phyloP scores from a whole-genome alignment of 2,113 vertebrate genomes.

The Stictonetta naevosa region DNA sequence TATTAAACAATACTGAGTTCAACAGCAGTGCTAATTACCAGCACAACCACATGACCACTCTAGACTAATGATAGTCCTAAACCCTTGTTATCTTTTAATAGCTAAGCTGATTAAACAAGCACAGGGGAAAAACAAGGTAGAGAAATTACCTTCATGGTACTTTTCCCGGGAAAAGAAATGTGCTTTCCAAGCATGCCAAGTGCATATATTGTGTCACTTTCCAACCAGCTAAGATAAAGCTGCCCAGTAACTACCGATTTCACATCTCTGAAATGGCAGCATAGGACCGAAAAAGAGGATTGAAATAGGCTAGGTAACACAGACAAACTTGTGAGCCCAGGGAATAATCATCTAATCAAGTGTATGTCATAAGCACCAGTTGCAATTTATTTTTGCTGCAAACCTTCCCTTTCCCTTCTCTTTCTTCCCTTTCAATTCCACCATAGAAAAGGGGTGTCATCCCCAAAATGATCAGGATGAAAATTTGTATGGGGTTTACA shows the following conservation, averaged over 20 bases:
- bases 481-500: background rate
- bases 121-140: conserved; percentile 33
- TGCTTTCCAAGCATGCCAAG: background rate
- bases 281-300: background rate
- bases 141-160: conserved; percentile 7
- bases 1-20: background rate
- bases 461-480: background rate
- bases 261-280: background rate
- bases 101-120: conserved; percentile 57
- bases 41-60: conserved; percentile 29
- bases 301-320: background rate
- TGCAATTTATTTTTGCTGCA: background rate
- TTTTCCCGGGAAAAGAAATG: conserved; percentile 19
- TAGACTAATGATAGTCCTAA: conserved; percentile 52
- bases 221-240: background rate
- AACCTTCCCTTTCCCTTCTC: background rate
- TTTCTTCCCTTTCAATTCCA: background rate
- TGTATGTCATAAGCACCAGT: background rate
- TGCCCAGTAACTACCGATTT: background rate
- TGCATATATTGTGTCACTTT: background rate
- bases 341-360: background rate
- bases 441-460: background rate
- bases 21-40: conserved; percentile 30
- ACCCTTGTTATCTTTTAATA: conserved; percentile 46
- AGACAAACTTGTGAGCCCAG: background rate